Conservation (phyloP, 2,888 invertebrate genomes). For the Gymnocheta viridis region DNA sequence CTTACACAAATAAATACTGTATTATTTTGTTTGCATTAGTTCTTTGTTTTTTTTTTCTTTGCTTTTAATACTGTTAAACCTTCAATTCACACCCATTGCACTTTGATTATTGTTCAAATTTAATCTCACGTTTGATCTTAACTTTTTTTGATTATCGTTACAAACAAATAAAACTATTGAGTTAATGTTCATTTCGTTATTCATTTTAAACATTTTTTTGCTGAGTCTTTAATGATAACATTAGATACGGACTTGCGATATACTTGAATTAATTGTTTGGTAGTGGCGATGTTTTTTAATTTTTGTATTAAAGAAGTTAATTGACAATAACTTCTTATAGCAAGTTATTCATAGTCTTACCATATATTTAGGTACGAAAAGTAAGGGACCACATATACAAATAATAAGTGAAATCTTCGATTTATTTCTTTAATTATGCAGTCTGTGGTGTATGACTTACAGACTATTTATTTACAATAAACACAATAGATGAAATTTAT, state of each 20-base stretch:
- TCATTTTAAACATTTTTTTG: background rate
- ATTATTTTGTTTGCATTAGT: constrained; percentile 18
- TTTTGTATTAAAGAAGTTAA: background rate
- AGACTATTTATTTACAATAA: too few relatives aligned
- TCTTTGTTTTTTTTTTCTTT: constrained; percentile 10
- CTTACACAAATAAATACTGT: constrained; percentile 23
- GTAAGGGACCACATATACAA: too few relatives aligned
- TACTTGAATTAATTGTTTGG: constrained; percentile 34
- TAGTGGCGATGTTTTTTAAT: constrained; percentile 9
- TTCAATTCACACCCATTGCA: constrained; percentile 68
- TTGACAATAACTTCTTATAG: background rate
- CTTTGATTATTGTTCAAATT: constrained; percentile 51
- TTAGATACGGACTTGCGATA: constrained; percentile 52
- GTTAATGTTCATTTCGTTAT: constrained; percentile 4
- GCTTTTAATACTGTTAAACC: constrained; percentile 52
- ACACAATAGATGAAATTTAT: too few relatives aligned
- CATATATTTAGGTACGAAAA: too few relatives aligned
- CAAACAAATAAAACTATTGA: constrained; percentile 42
- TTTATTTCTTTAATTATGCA: too few relatives aligned
- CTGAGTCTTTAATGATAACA: constrained; percentile 50
- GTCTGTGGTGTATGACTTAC: too few relatives aligned
- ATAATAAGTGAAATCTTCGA: too few relatives aligned
- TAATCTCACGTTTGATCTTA: constrained; percentile 70
- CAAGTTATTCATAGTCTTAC: too few relatives aligned
- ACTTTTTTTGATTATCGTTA: constrained; percentile 65